These are phyloP conservation scores for Limonius californicus DNA, from an alignment of 1,140 invertebrate species.

Conservation along the genomic window DNA sequence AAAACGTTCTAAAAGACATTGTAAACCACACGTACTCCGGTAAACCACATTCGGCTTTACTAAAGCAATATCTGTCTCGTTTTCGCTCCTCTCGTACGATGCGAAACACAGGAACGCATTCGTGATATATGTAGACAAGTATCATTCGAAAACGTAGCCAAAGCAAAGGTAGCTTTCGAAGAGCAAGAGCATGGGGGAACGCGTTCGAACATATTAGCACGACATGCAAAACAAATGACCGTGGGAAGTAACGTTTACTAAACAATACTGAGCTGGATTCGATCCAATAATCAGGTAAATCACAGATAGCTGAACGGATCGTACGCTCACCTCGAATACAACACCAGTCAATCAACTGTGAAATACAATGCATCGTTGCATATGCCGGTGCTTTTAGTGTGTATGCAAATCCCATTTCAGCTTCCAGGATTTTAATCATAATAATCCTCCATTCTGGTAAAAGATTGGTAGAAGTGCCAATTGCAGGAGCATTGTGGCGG, in stretches of 20 bases:
- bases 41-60: not conserved
- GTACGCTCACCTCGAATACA: constrained; percentile 13
- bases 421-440: too few relatives aligned
- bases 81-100: not conserved
- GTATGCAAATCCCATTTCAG: too few relatives aligned
- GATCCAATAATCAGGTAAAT: constrained; percentile 41
- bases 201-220: constrained; percentile 27
- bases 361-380: constrained; percentile 3
- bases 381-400: not conserved
- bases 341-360: constrained; percentile 6
- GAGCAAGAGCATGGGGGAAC: not conserved
- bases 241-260: constrained; percentile 38
- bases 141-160: not conserved
- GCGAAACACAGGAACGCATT: not conserved
- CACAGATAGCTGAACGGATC: constrained; percentile 23
- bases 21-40: constrained; percentile 24
- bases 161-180: not conserved
- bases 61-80: constrained; percentile 3
- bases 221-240: constrained; percentile 40
- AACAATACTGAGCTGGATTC: constrained; percentile 36
- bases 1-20: constrained; percentile 26
- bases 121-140: not conserved
- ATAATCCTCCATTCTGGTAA: too few relatives aligned
- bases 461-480: too few relatives aligned
- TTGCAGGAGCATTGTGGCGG: too few relatives aligned